Percentiles rank a stretch among this genome's conserved stretches.
These are phyloP conservation scores for Poeciliopsis retropinna DNA, from an alignment of 2,113 vertebrate genomes.

Conservation along the genomic window DNA sequence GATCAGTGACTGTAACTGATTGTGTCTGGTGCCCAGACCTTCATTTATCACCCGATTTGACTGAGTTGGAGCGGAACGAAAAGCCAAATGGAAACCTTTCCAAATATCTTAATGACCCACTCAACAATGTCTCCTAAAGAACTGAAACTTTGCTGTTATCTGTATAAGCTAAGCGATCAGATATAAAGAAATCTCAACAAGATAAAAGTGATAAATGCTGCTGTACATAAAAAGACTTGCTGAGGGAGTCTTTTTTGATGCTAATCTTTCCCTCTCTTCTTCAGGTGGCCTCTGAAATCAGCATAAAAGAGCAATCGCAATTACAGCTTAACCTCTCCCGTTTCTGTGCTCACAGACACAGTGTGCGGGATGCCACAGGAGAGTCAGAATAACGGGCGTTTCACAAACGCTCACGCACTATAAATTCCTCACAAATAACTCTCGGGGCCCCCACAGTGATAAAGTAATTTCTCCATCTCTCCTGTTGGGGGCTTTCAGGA, in stretches of 20 bases:
- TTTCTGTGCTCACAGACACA: constrained; percentile 47
- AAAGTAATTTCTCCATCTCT: constrained; percentile 79
- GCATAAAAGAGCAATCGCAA: constrained; percentile 74
- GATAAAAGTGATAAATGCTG: constrained; percentile 49
- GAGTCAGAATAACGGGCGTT: constrained; percentile 66
- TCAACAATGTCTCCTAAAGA: constrained; percentile 11
- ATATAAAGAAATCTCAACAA: constrained; percentile 46
- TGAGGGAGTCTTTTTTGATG: constrained; percentile 40
- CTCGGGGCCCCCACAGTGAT: constrained; percentile 70
- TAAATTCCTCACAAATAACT: constrained; percentile 74
- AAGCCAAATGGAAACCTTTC: constrained; percentile 30
- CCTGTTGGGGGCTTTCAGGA: constrained; percentile 67
- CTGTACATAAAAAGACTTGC: constrained; percentile 28
- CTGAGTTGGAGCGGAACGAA: constrained; percentile 35
- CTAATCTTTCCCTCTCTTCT: constrained; percentile 57
- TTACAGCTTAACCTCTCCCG: constrained; percentile 72
- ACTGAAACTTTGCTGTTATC: constrained; percentile 25
- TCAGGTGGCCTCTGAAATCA: constrained; percentile 65
- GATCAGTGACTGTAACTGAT: constrained; percentile 62
- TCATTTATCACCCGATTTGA: constrained; percentile 54
- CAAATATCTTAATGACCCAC: constrained; percentile 34
- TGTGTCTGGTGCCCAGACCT: constrained; percentile 44
- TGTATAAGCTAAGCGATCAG: constrained; percentile 27
- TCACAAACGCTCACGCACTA: constrained; percentile 67
- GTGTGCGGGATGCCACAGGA: constrained; percentile 43